Percentiles rank a stretch among this genome's conserved stretches.
These are phyloP conservation scores for Megalops cyprinoides DNA, from an alignment of 2,797 vertebrate genomes.

Conservation along the genomic window DNA sequence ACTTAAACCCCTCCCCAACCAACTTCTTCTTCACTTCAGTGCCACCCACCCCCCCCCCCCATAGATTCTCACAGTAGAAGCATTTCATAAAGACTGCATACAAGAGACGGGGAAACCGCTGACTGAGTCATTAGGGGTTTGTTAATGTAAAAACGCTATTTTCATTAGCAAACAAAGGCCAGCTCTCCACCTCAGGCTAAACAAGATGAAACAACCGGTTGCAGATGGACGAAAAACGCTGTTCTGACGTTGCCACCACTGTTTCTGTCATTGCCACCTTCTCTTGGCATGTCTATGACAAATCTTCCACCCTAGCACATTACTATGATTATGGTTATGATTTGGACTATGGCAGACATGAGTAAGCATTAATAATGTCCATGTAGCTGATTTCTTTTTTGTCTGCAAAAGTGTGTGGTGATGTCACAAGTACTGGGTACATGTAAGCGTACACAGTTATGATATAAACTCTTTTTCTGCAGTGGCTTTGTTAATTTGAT, in stretches of 20 bases:
- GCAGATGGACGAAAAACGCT: not conserved
- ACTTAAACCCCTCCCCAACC: not conserved
- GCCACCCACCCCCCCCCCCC: not conserved
- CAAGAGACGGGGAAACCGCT: conserved; percentile 6
- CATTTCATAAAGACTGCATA: conserved; percentile 1
- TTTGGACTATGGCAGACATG: too few species aligned
- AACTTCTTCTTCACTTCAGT: not conserved
- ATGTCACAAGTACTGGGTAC: not conserved
- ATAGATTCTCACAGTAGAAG: not conserved
- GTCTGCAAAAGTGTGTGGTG: not conserved
- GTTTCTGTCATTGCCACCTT: not conserved
- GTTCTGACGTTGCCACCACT: not conserved
- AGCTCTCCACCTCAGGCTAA: not conserved
- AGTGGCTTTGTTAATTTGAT: too few species aligned
- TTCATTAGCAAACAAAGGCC: conserved; percentile 27
- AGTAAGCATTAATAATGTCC: not conserved
- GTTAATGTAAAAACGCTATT: conserved; percentile 21
- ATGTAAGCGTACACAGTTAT: too few species aligned
- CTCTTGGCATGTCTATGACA: not conserved
- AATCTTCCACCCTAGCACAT: too few species aligned
- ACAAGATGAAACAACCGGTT: not conserved
- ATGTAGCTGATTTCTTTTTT: too few species aligned
- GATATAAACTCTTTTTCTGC: too few species aligned
- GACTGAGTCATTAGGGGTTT: conserved; percentile 6
- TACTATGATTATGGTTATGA: too few species aligned